Base-by-base conservation (phyloP, 2,113 vertebrate species). In the Noturus placidus region DNA sequence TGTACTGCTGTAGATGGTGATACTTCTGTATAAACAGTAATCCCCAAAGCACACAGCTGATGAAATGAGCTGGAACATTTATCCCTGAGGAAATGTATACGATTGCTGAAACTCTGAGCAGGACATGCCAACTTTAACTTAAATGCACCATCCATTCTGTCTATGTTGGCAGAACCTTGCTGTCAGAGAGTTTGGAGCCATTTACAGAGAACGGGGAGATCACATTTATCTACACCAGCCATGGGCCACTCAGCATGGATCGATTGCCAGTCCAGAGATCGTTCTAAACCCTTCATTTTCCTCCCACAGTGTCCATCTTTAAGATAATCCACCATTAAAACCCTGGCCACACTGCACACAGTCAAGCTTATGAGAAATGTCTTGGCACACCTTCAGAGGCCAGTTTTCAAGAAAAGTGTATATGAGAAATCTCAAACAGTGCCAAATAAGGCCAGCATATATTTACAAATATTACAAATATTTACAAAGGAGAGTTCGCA, bases 201-300 rank as follows among this genome's bases (percentile, higher is more conserved):
- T 78, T 83, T 78, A 78, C 30, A 77, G 69, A 83, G 70, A 87
- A 56, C 19, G 54, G 57, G 86, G 52, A 30, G 69, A 77, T 70
- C 46, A 30, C 59, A 65, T 74, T 86, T 86, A 52, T 82, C 79
- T 77, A 57, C 52, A 82, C 25, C 65, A 88, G 38, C 76, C 57
- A 38, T 27, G 33, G 27, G 52, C 19, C 65, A 74, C 54, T 82
- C 35, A 82, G 22, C 35, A 86, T 27, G 69, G 22, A 86, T 50
- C 61, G 8, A 88, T 83, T 78, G 50, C 59, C 74, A 77, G 72
- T 33, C 61, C 69, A 77, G 19, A 84, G 25, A 27, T 84, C 50
- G 5, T 57, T 27, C 79, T 56, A 33, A 46, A 50, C 27, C 80
- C 52, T 77, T 82, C 57, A 72, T 38, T 70, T 69, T 77, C 69